Percentiles rank a stretch among this genome's conserved stretches.
These are phyloP conservation scores for Acropora yongei DNA, from an alignment of 64 coral and sea anemone species.

Conservation along the genomic window DNA sequence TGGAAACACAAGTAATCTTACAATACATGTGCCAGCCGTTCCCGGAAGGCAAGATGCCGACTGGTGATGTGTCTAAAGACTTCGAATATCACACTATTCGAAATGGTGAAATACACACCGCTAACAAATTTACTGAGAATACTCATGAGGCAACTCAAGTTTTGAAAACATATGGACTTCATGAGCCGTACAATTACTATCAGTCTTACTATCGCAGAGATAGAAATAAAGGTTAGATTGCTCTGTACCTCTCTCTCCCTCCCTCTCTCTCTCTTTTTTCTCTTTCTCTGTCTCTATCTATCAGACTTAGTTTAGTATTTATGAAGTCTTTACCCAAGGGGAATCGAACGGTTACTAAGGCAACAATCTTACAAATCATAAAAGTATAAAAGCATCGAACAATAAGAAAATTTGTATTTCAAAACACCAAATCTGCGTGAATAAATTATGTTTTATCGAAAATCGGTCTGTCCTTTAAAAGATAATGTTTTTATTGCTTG, in stretches of 20 bases:
- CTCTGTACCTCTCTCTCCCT: background rate
- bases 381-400: too few species aligned
- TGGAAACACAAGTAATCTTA: constrained; percentile 24
- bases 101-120: background rate
- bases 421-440: constrained; percentile 4
- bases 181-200: constrained; percentile 36
- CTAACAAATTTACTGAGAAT: background rate
- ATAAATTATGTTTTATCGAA: background rate
- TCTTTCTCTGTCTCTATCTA: too few species aligned
- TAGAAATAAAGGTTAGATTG: constrained; percentile 29
- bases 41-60: constrained; percentile 3
- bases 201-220: background rate
- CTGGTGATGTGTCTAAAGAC: background rate
- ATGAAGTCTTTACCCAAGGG: background rate
- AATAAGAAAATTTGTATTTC: background rate
- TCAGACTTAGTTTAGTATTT: background rate
- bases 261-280: background rate
- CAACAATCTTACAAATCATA: background rate
- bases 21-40: constrained; percentile 29
- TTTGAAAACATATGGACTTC: background rate
- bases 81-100: constrained; percentile 21
- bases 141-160: background rate
- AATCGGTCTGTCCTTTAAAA: background rate
- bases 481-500: background rate
- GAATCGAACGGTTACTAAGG: background rate